Conservation (phyloP, 1,140 invertebrate genomes). For the Melitaea cinxia region DNA sequence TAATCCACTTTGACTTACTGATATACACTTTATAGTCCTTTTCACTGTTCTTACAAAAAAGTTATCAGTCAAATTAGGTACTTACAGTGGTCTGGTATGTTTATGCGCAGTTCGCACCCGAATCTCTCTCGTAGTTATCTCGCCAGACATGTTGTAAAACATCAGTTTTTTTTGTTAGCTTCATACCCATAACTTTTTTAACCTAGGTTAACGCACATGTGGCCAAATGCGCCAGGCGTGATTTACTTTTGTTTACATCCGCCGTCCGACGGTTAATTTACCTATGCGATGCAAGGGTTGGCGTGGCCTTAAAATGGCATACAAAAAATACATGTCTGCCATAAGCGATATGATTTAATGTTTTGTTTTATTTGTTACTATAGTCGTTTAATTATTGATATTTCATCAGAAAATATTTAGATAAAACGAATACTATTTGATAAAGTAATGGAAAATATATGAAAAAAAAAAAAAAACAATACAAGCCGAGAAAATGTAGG, state of each 20-base stretch:
- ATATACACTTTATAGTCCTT: slow-evolving; percentile 15
- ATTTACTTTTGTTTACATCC: slow-evolving; percentile 72
- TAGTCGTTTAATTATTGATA: neutral
- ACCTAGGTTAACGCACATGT: slow-evolving; percentile 60
- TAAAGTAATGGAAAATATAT: neutral
- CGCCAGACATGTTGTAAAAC: slow-evolving; percentile 57
- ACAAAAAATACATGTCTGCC: slow-evolving; percentile 29
- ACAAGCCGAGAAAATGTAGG: no score
- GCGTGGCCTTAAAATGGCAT: slow-evolving; percentile 41
- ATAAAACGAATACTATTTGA: no score
- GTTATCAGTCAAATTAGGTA: slow-evolving; percentile 33
- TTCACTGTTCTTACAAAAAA: slow-evolving; percentile 21
- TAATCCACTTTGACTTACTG: neutral
- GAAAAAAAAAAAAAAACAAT: no score
- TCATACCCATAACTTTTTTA: slow-evolving; percentile 57
- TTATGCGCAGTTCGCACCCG: slow-evolving; percentile 45
- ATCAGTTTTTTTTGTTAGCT: slow-evolving; percentile 46
- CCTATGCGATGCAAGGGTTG: slow-evolving; percentile 54
- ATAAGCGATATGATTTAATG: slow-evolving; percentile 7
- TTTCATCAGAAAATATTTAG: no score
- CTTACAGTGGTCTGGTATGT: slow-evolving; percentile 36
- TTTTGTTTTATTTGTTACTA: neutral
- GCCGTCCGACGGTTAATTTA: slow-evolving; percentile 63
- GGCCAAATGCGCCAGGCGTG: slow-evolving; percentile 44
- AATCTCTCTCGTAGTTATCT: slow-evolving; percentile 42